Percentiles rank a stretch among this genome's conserved stretches.
These are phyloP conservation scores for Sylvilagus bachmani DNA, from an alignment of 2,113 vertebrate genomes.

Conservation along the genomic window DNA sequence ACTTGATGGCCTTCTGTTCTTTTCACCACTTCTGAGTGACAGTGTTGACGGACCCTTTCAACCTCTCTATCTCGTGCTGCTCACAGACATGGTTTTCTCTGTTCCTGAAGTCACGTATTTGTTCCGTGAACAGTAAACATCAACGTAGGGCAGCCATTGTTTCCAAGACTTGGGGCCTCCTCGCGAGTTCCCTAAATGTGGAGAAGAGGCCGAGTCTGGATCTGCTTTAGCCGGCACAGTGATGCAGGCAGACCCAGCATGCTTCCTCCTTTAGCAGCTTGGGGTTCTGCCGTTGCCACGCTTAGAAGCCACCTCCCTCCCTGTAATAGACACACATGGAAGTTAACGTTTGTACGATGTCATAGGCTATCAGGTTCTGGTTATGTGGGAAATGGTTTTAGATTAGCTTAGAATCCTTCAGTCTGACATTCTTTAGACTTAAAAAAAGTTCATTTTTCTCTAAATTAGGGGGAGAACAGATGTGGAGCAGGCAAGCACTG, in stretches of 20 bases:
- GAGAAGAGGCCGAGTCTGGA: not conserved
- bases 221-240: not conserved
- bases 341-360: slow-evolving; percentile 14
- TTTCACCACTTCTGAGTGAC: not conserved
- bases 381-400: slow-evolving; percentile 32
- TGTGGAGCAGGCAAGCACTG: slow-evolving; percentile 26
- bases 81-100: not conserved
- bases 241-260: not conserved
- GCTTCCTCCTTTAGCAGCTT: not conserved
- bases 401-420: slow-evolving; percentile 29
- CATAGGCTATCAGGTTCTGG: slow-evolving; percentile 53
- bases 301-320: not conserved
- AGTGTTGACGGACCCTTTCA: slow-evolving; percentile 2
- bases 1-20: slow-evolving; percentile 16
- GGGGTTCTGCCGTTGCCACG: not conserved
- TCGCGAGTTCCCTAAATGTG: not conserved
- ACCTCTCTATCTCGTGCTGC: not conserved
- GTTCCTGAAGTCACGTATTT: not conserved
- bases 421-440: not conserved
- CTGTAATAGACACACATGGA: not conserved
- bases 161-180: not conserved
- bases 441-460: slow-evolving; percentile 43
- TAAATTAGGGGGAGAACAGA: slow-evolving; percentile 21
- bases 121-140: slow-evolving; percentile 20
- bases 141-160: not conserved